Evolutionary conservation across 2,113 vertebrate species (phyloP).

Genomic region (Chunga burmeisteri): DNA sequence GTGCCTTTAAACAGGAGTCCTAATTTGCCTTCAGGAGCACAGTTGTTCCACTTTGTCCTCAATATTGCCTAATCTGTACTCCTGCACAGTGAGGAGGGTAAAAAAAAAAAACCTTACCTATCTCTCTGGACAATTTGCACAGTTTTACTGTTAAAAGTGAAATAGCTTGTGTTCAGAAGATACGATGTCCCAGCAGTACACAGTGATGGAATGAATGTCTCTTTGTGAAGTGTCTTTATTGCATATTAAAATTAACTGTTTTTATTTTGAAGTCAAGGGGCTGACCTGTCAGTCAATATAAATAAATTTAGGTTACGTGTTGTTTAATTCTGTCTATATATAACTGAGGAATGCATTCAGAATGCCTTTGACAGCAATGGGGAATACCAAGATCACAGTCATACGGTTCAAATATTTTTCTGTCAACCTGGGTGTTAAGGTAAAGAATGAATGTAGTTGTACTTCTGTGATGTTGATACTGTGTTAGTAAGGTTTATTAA

Average conservation of each 20-base stretch:
- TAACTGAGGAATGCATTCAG: neutral
- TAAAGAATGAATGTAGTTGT: neutral
- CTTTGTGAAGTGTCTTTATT: neutral
- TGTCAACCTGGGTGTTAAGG: neutral
- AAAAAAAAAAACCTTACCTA: neutral
- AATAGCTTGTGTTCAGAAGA: neutral
- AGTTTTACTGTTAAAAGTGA: slow-evolving; percentile 19
- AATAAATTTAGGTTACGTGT: neutral
- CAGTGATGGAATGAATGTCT: neutral
- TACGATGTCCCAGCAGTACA: neutral
- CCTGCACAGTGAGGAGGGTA: neutral
- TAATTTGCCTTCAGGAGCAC: slow-evolving; percentile 50
- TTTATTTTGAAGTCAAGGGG: neutral
- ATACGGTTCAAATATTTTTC: neutral
- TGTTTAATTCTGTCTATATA: neutral
- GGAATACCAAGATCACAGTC: neutral
- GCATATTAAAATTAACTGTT: neutral
- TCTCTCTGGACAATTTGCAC: slow-evolving; percentile 48
- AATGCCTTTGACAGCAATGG: neutral
- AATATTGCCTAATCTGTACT: slow-evolving; percentile 45
- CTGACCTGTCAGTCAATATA: neutral
- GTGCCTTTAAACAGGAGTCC: slow-evolving; percentile 54
- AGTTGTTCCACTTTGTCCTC: slow-evolving; percentile 42
- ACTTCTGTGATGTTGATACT: neutral
- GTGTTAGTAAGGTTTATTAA: neutral